Conservation (phyloP, 2,888 invertebrate species). For the Steinernema carpocapsae region DNA sequence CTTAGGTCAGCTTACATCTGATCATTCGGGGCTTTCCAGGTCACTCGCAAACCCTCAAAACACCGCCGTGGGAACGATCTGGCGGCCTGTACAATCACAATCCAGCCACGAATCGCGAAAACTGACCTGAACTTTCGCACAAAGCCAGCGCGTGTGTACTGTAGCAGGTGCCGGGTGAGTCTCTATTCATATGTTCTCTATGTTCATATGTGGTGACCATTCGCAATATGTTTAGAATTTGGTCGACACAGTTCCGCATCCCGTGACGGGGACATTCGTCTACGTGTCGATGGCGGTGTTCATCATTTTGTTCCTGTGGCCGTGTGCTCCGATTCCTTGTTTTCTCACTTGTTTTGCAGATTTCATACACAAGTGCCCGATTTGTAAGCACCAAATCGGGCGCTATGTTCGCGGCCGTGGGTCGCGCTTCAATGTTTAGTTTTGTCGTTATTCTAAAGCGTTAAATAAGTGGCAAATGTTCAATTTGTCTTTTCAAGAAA, state of each 20-base stretch:
- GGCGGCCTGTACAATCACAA: not conserved
- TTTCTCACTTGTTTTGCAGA: slow-evolving; percentile 61
- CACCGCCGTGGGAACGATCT: not conserved
- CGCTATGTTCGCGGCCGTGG: slow-evolving; percentile 52
- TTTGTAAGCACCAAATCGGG: slow-evolving; percentile 60
- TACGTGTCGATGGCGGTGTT: slow-evolving; percentile 53
- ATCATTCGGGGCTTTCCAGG: not conserved
- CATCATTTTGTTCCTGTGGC: slow-evolving; percentile 59
- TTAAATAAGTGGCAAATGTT: not conserved
- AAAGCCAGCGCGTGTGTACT: slow-evolving; percentile 56
- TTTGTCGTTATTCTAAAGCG: not conserved
- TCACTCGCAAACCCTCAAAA: too few relatives aligned
- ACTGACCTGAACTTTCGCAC: slow-evolving; percentile 56
- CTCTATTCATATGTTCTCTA: too few relatives aligned
- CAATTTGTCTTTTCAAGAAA: not conserved
- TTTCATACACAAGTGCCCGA: slow-evolving; percentile 61
- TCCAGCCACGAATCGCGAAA: slow-evolving; percentile 42
- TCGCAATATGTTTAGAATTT: slow-evolving; percentile 53
- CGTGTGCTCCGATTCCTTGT: slow-evolving; percentile 62
- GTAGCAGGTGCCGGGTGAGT: slow-evolving; percentile 61
- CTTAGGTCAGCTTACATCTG: slow-evolving; percentile 34
- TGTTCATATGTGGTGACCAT: not conserved
- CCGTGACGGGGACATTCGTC: slow-evolving; percentile 60
- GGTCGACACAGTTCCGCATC: slow-evolving; percentile 58
- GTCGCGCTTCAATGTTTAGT: slow-evolving; percentile 59